These are phyloP conservation scores for Meganola albula DNA, from an alignment of 2,888 invertebrate genomes.

Conservation along the genomic window DNA sequence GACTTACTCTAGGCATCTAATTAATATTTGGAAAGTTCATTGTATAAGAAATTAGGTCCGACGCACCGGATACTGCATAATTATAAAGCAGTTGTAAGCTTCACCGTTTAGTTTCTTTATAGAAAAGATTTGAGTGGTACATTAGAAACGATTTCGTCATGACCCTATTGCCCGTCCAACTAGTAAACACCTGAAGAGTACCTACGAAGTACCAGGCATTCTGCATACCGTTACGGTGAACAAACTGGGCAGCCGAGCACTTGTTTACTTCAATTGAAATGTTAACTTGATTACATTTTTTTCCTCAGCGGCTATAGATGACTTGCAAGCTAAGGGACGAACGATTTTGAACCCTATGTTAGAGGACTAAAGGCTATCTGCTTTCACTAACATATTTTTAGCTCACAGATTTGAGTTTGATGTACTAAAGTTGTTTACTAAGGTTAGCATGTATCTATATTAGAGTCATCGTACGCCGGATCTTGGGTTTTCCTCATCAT, in stretches of 20 bases:
- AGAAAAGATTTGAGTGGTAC: slow-evolving; percentile 23
- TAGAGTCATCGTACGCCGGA: slow-evolving; percentile 25
- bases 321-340: slow-evolving; percentile 10
- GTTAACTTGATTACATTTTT: slow-evolving; percentile 34
- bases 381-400: slow-evolving; percentile 19
- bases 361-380: slow-evolving; percentile 15
- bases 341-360: slow-evolving; percentile 25
- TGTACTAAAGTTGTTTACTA: slow-evolving; percentile 30
- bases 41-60: slow-evolving; percentile 25
- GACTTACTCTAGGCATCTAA: slow-evolving; percentile 13
- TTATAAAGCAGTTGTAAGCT: slow-evolving; percentile 26
- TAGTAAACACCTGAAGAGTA: slow-evolving; percentile 42
- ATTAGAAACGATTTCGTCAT: slow-evolving; percentile 36
- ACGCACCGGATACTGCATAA: slow-evolving; percentile 21
- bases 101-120: slow-evolving; percentile 21
- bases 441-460: slow-evolving; percentile 18
- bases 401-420: slow-evolving; percentile 24
- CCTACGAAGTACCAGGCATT: slow-evolving; percentile 38
- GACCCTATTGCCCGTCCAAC: slow-evolving; percentile 36
- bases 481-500: slow-evolving; percentile 19
- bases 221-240: slow-evolving; percentile 51
- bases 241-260: slow-evolving; percentile 44
- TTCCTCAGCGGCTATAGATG: slow-evolving; percentile 24
- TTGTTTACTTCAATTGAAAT: slow-evolving; percentile 35
- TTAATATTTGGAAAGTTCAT: slow-evolving; percentile 23